A percentile compares a stretch with the other conserved stretches of the same genome.
phyloP scores from a whole-genome alignment of 2,888 invertebrate genomes.

The Nycteola revayana region DNA sequence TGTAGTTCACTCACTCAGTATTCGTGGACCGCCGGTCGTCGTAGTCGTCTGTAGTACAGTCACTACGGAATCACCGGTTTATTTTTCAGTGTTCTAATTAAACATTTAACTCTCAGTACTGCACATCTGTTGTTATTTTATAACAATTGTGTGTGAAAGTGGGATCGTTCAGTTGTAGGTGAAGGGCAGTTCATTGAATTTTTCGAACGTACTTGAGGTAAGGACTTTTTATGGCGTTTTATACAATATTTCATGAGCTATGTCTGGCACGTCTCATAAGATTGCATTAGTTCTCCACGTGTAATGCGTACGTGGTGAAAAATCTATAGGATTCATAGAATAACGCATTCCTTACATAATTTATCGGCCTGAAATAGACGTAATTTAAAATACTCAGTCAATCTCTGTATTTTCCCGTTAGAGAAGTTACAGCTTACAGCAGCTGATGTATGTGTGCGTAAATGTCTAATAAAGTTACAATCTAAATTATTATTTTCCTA shows the following conservation, averaged over 20 bases:
- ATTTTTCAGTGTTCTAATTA: constrained; percentile 50
- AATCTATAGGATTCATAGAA: no score
- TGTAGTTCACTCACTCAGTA: constrained; percentile 42
- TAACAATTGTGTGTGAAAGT: constrained; percentile 60
- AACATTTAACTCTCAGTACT: constrained; percentile 33
- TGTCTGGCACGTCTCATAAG: constrained; percentile 29
- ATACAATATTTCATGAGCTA: constrained; percentile 35
- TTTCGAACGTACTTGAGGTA: constrained; percentile 65
- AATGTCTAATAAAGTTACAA: no score
- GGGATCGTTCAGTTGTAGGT: constrained; percentile 51
- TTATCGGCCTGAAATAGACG: no score
- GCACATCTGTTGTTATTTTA: constrained; percentile 43
- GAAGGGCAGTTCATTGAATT: constrained; percentile 52
- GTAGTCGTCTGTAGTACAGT: constrained; percentile 65
- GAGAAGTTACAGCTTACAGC: no score
- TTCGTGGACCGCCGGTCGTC: constrained; percentile 60
- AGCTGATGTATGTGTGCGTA: no score
- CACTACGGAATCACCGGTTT: constrained; percentile 66
- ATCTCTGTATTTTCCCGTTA: no score
- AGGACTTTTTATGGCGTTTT: constrained; percentile 43
- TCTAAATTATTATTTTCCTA: no score
- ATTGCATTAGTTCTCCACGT: constrained; percentile 46
- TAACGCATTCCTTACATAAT: no score
- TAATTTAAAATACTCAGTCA: no score
- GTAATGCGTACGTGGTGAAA: constrained; percentile 41